Evolutionary conservation across 2,797 vertebrate species (phyloP), one percentile per base, ranked within the genome.

Genomic region (Dendrocincla tyrannina): DNA sequence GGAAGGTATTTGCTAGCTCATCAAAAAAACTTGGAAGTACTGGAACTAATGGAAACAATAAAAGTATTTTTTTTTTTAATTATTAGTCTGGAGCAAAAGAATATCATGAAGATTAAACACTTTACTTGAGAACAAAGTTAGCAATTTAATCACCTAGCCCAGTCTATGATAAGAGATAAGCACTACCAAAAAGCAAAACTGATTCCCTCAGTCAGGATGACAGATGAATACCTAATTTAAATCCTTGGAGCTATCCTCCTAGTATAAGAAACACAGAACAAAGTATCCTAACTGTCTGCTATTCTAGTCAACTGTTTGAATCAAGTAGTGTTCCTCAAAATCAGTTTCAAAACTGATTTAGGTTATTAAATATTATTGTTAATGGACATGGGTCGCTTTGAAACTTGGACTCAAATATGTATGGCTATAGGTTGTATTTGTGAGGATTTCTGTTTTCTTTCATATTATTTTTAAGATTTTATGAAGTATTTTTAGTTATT

Each of bases 1-100:
- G 14, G 23, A 73, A 37, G 5, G 8, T 41, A 32, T 47, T 73
- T 2, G 0, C 18, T 55, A 78, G 15, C 13, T 63, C 3, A 33
- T 27, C 1, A 64, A 49, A 85, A 28, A 32, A 19, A 32, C 4
- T 12, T 1, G 0, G 5, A 17, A 33, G 12, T 67, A 47, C 9
- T 27, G 70, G 22, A 4, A 55, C 47, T 49, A 75, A 32, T 46
- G 1, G 7, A 19, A 75, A 72, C 4, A 44, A 3, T n/a, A 91
- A 89, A 79, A 25, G 41, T 6, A 44, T 32, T 32, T 53, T 32
- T 10, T 49, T 8, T 27, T 41, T 52, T 24, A 37, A n/a, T 75
- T 63, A 46, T 23, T 13, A 35, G 15, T 67, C 30, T 50, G 27
- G 11, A 73, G 17, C 6, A 63, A 63, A 70, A 80, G 3, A 81